phyloP scores from a whole-genome alignment of 1,140 invertebrate species.

The Eufriesea mexicana region DNA sequence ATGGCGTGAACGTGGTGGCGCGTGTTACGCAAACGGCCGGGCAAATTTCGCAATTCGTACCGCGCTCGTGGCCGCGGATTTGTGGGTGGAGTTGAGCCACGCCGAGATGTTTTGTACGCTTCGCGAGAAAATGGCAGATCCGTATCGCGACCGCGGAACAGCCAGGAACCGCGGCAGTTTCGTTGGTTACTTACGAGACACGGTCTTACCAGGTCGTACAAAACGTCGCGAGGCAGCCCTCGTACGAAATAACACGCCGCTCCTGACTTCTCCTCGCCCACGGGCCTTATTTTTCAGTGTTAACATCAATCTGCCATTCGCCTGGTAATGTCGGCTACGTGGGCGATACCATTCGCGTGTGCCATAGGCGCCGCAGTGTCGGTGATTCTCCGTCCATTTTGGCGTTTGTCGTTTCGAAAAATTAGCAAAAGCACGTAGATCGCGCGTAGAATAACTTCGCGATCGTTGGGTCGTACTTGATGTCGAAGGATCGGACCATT shows the following conservation, averaged over 20 bases:
- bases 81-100: conserved; percentile 55
- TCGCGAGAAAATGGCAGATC: conserved; percentile 64
- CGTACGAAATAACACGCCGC: conserved; percentile 35
- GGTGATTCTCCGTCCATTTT: background rate
- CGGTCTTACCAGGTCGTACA: conserved; percentile 44
- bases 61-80: conserved; percentile 18
- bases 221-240: conserved; percentile 22
- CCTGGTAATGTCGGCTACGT: conserved; percentile 35
- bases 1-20: conserved; percentile 47
- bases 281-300: conserved; percentile 59
- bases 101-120: conserved; percentile 37
- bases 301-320: conserved; percentile 59
- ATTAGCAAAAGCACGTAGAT: background rate
- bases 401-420: background rate
- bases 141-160: conserved; percentile 41
- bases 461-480: too few relatives aligned
- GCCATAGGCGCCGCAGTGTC: conserved; percentile 4
- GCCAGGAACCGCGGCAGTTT: conserved; percentile 24
- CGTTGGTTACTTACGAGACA: conserved; percentile 24
- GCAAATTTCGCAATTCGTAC: conserved; percentile 58
- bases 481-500: too few relatives aligned
- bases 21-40: conserved; percentile 58
- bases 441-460: background rate
- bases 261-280: conserved; percentile 54
- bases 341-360: conserved; percentile 39